A percentile compares a stretch with the other conserved stretches of the same genome.
These are phyloP conservation scores for Acrossocheilus fasciatus DNA, from an alignment of 2,797 vertebrate species.

Conservation along the genomic window DNA sequence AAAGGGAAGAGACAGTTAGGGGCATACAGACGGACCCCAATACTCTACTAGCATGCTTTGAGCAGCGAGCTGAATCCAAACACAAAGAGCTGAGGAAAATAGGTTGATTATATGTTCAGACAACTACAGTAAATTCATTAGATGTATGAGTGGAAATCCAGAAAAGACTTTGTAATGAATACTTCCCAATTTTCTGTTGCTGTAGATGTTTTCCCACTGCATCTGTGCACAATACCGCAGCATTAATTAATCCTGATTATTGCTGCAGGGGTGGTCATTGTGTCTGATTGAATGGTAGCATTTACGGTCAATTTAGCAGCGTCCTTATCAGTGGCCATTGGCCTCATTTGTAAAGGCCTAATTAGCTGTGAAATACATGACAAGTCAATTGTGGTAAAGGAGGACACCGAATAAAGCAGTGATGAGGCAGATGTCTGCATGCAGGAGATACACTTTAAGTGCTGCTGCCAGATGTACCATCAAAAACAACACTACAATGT, in stretches of 20 bases:
- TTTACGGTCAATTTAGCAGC: conserved; percentile 89
- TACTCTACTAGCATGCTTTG: conserved; percentile 18
- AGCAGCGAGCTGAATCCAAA: not conserved
- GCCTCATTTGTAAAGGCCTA: conserved; percentile 84
- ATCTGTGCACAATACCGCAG: conserved; percentile 57
- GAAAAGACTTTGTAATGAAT: conserved; percentile 51
- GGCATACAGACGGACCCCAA: conserved; percentile 44
- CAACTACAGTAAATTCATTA: not conserved
- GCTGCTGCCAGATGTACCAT: conserved; percentile 55
- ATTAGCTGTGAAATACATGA: conserved; percentile 94
- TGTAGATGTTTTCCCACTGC: conserved; percentile 42
- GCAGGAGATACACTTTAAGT: conserved; percentile 75
- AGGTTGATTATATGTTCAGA: conserved; percentile 5
- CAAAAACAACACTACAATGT: conserved; percentile 45
- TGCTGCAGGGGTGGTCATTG: conserved; percentile 74
- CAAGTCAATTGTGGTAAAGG: conserved; percentile 87
- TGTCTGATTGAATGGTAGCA: conserved; percentile 81
- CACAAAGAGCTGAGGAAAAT: conserved; percentile 16
- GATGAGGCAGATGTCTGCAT: conserved; percentile 75
- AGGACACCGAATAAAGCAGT: conserved; percentile 80
- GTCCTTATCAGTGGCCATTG: conserved; percentile 88
- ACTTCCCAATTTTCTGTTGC: conserved; percentile 64
- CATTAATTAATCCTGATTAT: conserved; percentile 79
- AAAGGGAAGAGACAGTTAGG: conserved; percentile 62
- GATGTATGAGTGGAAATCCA: conserved; percentile 27